Evolutionary conservation across 2,888 invertebrate genomes (phyloP).

Genomic region (Metacarcinus magister): DNA sequence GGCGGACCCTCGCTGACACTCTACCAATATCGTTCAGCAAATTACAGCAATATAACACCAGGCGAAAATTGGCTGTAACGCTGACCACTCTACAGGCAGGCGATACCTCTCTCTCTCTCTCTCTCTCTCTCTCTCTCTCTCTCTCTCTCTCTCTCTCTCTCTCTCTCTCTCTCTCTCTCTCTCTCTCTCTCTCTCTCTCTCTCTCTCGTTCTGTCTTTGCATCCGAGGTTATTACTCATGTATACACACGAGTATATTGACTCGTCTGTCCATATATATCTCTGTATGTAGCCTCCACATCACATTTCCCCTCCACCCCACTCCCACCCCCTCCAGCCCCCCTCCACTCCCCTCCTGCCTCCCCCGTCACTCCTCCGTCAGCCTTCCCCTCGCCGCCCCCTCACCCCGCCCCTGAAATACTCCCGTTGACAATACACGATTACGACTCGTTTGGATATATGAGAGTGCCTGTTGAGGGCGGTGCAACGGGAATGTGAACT

Average conservation of each 20-base stretch:
- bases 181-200: neutral
- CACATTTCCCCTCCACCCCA: neutral
- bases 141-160: slow-evolving; percentile 38
- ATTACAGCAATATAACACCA: slow-evolving; percentile 66
- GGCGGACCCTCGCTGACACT: slow-evolving; percentile 32
- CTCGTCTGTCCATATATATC: neutral
- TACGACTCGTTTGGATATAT: neutral
- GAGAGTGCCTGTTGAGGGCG: slow-evolving; percentile 41
- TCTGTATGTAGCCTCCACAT: neutral
- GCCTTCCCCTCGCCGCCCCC: neutral
- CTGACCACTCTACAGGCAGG: neutral
- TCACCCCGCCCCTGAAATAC: slow-evolving; percentile 1
- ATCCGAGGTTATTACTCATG: neutral
- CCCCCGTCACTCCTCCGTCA: neutral
- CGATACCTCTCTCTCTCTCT: neutral
- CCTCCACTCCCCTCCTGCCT: neutral
- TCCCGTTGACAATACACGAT: slow-evolving; percentile 41
- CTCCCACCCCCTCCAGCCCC: neutral
- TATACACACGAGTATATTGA: neutral
- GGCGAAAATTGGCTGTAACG: slow-evolving; percentile 63
- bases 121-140: slow-evolving; percentile 32
- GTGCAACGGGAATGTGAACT: neutral
- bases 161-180: slow-evolving; percentile 40
- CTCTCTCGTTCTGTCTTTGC: slow-evolving; percentile 3
- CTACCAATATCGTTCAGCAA: slow-evolving; percentile 67